These are phyloP conservation scores for Leptinotarsa undecemlineata DNA, from an alignment of 1,140 invertebrate genomes.

Conservation along the genomic window DNA sequence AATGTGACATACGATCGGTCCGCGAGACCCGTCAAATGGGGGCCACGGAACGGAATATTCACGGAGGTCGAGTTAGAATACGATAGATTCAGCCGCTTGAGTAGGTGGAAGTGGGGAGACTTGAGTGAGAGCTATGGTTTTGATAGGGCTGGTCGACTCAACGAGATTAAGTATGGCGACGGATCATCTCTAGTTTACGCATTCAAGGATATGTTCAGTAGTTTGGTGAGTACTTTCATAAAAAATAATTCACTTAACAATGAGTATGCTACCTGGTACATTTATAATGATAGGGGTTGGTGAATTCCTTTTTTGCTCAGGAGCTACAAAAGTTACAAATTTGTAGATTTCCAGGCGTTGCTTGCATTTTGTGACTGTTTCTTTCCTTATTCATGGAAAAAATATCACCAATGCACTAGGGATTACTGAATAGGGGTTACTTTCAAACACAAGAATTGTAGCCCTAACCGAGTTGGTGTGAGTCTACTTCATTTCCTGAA, in stretches of 20 bases:
- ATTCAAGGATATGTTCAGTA: conserved; percentile 87
- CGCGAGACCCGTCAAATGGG: conserved; percentile 87
- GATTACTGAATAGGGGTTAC: too few relatives aligned
- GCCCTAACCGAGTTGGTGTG: too few relatives aligned
- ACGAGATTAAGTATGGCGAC: conserved; percentile 87
- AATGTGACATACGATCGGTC: conserved; percentile 91
- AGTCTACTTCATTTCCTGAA: too few relatives aligned
- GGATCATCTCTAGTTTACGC: conserved; percentile 83
- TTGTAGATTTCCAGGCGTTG: too few relatives aligned
- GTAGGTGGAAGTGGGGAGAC: conserved; percentile 90
- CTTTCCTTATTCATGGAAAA: too few relatives aligned
- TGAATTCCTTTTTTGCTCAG: too few relatives aligned
- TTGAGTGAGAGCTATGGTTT: conserved; percentile 86
- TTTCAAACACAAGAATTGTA: too few relatives aligned
- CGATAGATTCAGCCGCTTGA: conserved; percentile 86
- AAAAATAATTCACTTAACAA: conserved; percentile 15
- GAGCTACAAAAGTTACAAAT: too few relatives aligned
- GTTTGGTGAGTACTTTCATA: conserved; percentile 62
- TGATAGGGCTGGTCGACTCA: conserved; percentile 81
- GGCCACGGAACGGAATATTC: conserved; percentile 81
- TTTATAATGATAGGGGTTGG: too few relatives aligned
- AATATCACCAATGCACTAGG: too few relatives aligned
- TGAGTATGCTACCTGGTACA: background rate
- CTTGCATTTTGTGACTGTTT: too few relatives aligned
- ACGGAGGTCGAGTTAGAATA: conserved; percentile 89